These are phyloP conservation scores for Chrysomallon squamiferum DNA, from an alignment of 1,140 invertebrate species.

Conservation along the genomic window DNA sequence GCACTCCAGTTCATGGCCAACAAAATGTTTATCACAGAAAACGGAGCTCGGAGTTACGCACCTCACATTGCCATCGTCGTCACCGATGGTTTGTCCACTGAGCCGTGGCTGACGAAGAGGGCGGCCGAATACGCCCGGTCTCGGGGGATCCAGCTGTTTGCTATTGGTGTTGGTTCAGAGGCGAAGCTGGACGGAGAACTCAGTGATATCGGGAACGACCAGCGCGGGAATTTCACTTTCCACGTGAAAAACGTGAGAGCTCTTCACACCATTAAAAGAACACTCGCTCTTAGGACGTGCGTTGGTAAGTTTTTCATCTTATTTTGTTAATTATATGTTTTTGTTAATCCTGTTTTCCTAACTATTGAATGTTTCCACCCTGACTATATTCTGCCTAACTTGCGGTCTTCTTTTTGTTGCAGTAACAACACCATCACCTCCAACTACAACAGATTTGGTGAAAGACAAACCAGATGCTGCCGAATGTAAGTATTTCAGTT, in stretches of 20 bases:
- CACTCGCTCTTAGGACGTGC: constrained; percentile 37
- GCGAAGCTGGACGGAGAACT: constrained; percentile 8
- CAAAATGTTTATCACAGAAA: constrained; percentile 3
- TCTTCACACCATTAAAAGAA: constrained; percentile 35
- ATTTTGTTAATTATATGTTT: not conserved
- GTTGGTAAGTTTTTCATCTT: not conserved
- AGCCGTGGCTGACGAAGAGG: constrained; percentile 1
- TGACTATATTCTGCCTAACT: no score
- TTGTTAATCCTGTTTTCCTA: no score
- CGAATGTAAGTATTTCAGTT: no score
- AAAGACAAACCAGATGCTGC: no score
- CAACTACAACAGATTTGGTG: no score
- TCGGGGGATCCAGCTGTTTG: constrained; percentile 10
- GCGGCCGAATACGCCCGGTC: constrained; percentile 10
- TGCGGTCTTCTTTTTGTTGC: no score
- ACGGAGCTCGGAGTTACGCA: not conserved
- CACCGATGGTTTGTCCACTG: constrained; percentile 19
- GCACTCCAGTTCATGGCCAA: constrained; percentile 14
- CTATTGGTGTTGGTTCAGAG: constrained; percentile 14
- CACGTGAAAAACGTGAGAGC: constrained; percentile 40
- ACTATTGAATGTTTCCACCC: no score
- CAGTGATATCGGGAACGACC: constrained; percentile 10
- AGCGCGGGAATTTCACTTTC: constrained; percentile 12
- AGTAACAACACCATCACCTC: no score
- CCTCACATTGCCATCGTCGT: constrained; percentile 35